Evolutionary conservation across 2,888 invertebrate species (phyloP).

Genomic region (Spicauda simplicius): DNA sequence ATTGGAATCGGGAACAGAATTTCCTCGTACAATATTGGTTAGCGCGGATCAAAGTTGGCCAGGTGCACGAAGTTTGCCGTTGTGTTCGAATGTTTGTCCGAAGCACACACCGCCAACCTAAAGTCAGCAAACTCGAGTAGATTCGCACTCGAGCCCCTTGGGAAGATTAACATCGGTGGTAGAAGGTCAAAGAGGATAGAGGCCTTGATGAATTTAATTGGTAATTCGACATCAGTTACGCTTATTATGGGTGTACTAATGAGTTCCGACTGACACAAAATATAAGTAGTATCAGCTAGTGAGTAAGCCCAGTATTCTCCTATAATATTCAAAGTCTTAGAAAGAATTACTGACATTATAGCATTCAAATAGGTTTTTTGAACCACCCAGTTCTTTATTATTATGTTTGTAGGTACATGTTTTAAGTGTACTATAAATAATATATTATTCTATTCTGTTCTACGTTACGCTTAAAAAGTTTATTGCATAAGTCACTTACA

Average conservation of each 20-base stretch:
- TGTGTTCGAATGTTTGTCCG: constrained; percentile 63
- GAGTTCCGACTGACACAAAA: background rate
- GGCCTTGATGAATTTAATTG: constrained; percentile 46
- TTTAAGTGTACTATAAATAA: too few relatives aligned
- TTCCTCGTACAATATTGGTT: constrained; percentile 20
- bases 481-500: too few relatives aligned
- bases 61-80: constrained; percentile 64
- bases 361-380: too few relatives aligned
- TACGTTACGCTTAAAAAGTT: too few relatives aligned
- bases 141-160: constrained; percentile 55
- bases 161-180: constrained; percentile 64
- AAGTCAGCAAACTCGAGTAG: constrained; percentile 64
- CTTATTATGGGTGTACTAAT: constrained; percentile 11
- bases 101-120: constrained; percentile 56
- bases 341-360: too few relatives aligned
- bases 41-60: constrained; percentile 51
- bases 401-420: too few relatives aligned
- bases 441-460: too few relatives aligned
- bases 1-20: constrained; percentile 7
- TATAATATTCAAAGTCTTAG: too few relatives aligned
- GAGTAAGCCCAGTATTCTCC: background rate
- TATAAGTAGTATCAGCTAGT: too few relatives aligned
- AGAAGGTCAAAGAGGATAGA: constrained; percentile 52
- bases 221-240: constrained; percentile 38
- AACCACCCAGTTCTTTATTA: too few relatives aligned